Base-by-base conservation (phyloP, 2,797 vertebrate genomes). In the Oryzias dopingdopingensis region DNA sequence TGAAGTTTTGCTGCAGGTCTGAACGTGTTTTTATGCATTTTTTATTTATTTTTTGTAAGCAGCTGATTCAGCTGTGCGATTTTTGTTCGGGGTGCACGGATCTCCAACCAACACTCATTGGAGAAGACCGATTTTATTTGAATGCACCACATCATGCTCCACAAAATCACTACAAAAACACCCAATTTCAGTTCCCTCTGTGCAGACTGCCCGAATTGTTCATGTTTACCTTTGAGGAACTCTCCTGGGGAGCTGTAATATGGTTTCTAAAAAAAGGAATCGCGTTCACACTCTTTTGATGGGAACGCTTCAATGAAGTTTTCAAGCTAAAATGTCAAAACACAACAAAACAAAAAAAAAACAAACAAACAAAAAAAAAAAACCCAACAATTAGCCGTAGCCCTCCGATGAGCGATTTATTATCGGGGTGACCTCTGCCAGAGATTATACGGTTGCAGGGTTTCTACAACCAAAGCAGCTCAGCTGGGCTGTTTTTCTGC, bases 1-100 rank as follows among this genome's bases (percentile, higher is more conserved):
- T 59, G 32, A 78, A 82, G 74, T 84, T 79, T 79, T 23, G 24
- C 18, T 47, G 59, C 52, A 42, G 65, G 64, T 22, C 49, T 6
- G 23, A 23, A 4, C 8, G 52, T 14, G 52, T 62, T 56, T 45
- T 8, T 37, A 12, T 13, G 10, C 20, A 22, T 22, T 22, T 22
- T 22, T 22, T 37, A 12, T 12, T 3, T 12, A 13, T 37, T 12
- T 4, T 37, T 12, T 3, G 3, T 26, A 13, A 14, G 56, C 49
- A 29, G 51, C 65, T 53, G 49, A 59, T 32, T 8, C 1, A 37
- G 10, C 32, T 37, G 10, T 37, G 32, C 32, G 32, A 37, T 32
- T 32, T 12, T 32, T 32, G 10, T 12, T 13, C 29, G 29, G 29
- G 29, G 29, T 32, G 29, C 29, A 32, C 29, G 29, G 32, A 37